Evolutionary conservation across 2,797 vertebrate species (phyloP).

Genomic region (Chloroceryle amazona): DNA sequence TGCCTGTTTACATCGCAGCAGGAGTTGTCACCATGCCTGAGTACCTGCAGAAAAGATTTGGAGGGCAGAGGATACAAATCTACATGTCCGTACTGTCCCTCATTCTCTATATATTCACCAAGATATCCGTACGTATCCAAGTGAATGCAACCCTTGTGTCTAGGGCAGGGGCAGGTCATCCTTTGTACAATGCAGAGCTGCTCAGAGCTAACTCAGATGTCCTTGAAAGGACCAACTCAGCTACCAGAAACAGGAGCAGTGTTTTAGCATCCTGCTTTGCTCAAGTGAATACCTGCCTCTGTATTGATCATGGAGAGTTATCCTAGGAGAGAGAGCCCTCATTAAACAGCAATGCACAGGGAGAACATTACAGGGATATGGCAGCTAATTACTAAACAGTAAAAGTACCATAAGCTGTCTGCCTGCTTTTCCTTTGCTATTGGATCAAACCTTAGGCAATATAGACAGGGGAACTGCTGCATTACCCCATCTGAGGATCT

Average conservation of each 20-base stretch:
- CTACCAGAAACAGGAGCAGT: not conserved
- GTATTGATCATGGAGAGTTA: not conserved
- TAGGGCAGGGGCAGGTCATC: not conserved
- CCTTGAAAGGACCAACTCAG: not conserved
- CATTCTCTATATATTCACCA: slow-evolving; percentile 94
- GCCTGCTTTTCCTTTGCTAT: not conserved
- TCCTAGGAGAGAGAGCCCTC: not conserved
- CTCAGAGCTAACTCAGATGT: not conserved
- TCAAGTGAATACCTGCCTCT: not conserved
- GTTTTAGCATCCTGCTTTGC: not conserved
- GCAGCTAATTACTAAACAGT: slow-evolving; percentile 18
- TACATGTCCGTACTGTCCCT: slow-evolving; percentile 94
- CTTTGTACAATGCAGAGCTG: not conserved
- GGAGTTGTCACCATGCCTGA: slow-evolving; percentile 95
- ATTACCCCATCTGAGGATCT: not conserved
- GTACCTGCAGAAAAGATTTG: slow-evolving; percentile 93
- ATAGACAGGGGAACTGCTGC: not conserved
- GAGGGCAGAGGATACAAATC: slow-evolving; percentile 92
- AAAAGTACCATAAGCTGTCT: not conserved
- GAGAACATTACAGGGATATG: not conserved
- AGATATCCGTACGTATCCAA: slow-evolving; percentile 90
- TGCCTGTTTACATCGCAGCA: slow-evolving; percentile 93
- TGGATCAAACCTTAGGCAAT: not conserved
- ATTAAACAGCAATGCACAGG: not conserved
- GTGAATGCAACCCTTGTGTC: not conserved